Conservation (phyloP, 1,140 invertebrate genomes). For the fruit fly (Drosophila melanogaster) region DNA sequence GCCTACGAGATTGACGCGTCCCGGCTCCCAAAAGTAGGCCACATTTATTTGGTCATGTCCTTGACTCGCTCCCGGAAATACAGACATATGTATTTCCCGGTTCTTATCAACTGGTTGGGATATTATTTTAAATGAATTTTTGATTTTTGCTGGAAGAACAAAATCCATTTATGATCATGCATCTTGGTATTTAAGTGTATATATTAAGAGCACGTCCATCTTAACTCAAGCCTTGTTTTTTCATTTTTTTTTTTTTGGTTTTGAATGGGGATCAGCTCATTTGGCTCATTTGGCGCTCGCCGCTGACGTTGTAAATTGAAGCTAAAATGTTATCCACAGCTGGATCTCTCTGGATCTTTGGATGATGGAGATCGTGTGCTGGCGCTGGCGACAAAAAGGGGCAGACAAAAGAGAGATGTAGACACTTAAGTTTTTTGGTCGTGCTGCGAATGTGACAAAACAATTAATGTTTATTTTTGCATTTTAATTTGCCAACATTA, state of each 20-base stretch:
- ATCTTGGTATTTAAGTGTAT: neutral
- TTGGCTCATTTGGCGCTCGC: conserved; percentile 6
- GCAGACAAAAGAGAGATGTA: neutral
- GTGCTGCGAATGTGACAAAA: conserved; percentile 60
- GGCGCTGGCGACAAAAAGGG: conserved; percentile 2
- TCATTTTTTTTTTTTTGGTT: neutral
- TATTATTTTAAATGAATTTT: neutral
- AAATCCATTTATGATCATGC: no score
- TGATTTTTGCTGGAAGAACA: no score
- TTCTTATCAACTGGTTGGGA: neutral
- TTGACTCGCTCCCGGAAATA: neutral
- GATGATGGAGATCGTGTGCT: conserved; percentile 16
- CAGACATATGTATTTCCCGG: no score
- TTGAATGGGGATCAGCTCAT: neutral
- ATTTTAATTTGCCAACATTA: conserved; percentile 83
- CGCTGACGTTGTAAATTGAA: conserved; percentile 41
- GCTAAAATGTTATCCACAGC: conserved; percentile 49
- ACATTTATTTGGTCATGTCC: neutral
- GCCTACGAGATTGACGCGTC: conserved; percentile 17
- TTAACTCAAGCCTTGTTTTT: conserved; percentile 11
- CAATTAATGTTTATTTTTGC: conserved; percentile 83
- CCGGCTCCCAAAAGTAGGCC: conserved; percentile 21
- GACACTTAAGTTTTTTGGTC: conserved; percentile 58
- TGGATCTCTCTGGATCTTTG: conserved; percentile 21
- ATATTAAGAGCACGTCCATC: neutral